These are phyloP conservation scores for Gymnodraco acuticeps DNA, from an alignment of 2,797 vertebrate species.

Conservation along the genomic window DNA sequence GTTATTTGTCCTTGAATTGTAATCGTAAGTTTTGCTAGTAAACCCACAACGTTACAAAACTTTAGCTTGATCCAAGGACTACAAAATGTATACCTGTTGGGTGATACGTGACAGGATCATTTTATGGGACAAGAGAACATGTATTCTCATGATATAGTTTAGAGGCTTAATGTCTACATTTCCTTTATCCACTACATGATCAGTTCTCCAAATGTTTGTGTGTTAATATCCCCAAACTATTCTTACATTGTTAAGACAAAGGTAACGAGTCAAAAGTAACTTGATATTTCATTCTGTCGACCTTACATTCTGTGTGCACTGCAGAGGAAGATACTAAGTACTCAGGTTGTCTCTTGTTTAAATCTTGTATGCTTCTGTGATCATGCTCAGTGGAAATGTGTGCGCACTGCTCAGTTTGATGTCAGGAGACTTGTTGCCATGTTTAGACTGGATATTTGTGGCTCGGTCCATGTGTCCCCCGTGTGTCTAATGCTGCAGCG, in stretches of 20 bases:
- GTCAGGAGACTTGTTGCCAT: constrained; percentile 29
- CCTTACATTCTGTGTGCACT: too few species aligned
- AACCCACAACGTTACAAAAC: neutral
- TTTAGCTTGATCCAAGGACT: neutral
- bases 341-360: neutral
- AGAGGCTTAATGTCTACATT: neutral
- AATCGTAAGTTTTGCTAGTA: neutral
- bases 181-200: too few species aligned
- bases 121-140: too few species aligned
- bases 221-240: neutral
- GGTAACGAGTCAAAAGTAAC: neutral
- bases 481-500: constrained; percentile 24
- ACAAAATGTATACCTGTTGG: too few species aligned
- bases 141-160: neutral
- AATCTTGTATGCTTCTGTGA: neutral
- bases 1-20: constrained; percentile 4
- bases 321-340: too few species aligned
- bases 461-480: constrained; percentile 33
- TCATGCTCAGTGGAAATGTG: neutral
- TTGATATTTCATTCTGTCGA: neutral
- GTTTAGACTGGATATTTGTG: constrained; percentile 60
- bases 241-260: neutral
- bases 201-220: too few species aligned
- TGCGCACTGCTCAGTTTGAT: neutral
- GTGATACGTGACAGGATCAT: neutral